Evolutionary conservation across 2,888 invertebrate genomes (phyloP).

Genomic region (Sclerodermus sp.): DNA sequence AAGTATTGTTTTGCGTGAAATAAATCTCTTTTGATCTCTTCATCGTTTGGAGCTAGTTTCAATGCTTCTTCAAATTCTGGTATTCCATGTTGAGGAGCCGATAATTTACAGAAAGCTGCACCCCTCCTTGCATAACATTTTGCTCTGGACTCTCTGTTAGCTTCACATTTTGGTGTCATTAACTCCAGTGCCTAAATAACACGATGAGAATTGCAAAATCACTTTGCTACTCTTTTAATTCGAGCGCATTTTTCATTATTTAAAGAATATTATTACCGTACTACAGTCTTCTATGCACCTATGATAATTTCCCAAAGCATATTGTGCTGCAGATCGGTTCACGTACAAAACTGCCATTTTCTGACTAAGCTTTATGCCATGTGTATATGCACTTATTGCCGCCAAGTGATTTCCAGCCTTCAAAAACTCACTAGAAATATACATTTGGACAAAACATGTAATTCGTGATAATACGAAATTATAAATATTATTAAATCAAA

Average conservation of each 20-base stretch:
- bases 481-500: neutral
- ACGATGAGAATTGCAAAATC: no score
- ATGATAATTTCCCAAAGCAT: conserved; percentile 73
- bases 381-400: conserved; percentile 80
- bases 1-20: conserved; percentile 36
- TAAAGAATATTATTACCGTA: neutral
- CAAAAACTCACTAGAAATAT: conserved; percentile 67
- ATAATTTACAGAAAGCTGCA: conserved; percentile 71
- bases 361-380: conserved; percentile 74
- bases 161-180: conserved; percentile 71
- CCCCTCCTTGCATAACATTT: conserved; percentile 76
- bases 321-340: conserved; percentile 79
- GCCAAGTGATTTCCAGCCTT: conserved; percentile 74
- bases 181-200: conserved; percentile 68
- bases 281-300: conserved; percentile 66
- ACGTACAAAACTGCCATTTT: conserved; percentile 74
- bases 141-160: conserved; percentile 71
- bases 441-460: conserved; percentile 4
- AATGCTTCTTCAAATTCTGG: conserved; percentile 76
- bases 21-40: conserved; percentile 65
- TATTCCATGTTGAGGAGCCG: conserved; percentile 70
- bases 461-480: neutral
- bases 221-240: conserved; percentile 1
- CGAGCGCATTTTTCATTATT: conserved; percentile 6
- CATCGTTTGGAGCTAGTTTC: conserved; percentile 67